Evolutionary conservation across 2,888 invertebrate species (phyloP).

Genomic region (Mesorhabditis spiculigera): DNA sequence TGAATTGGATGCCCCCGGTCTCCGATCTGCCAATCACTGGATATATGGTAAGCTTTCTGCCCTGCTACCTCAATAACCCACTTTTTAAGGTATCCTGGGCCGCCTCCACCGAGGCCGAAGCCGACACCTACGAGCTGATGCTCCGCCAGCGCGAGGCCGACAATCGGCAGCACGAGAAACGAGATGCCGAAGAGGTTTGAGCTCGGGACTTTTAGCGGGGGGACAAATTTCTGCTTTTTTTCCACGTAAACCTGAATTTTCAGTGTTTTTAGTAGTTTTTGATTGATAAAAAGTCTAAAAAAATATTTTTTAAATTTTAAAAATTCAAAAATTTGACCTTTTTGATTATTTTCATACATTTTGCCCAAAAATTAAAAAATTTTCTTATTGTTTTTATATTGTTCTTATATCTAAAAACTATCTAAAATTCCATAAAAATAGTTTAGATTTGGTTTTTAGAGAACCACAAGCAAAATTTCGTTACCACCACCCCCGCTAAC

Average conservation of each 20-base stretch:
- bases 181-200: background rate
- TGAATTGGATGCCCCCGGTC: conserved; percentile 49
- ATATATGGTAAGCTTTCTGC: conserved; percentile 39
- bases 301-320: too few relatives aligned
- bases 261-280: too few relatives aligned
- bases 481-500: background rate
- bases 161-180: background rate
- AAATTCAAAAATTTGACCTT: too few relatives aligned
- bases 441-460: too few relatives aligned
- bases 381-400: background rate
- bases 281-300: too few relatives aligned
- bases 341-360: background rate
- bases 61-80: background rate
- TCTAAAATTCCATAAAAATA: too few relatives aligned
- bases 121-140: conserved; percentile 31
- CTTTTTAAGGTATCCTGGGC: conserved; percentile 35
- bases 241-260: too few relatives aligned
- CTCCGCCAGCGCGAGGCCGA: conserved; percentile 21
- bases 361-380: background rate
- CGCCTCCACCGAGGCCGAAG: conserved; percentile 24
- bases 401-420: too few relatives aligned
- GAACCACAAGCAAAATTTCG: too few relatives aligned
- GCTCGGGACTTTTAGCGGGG: too few relatives aligned
- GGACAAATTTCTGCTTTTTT: too few relatives aligned
- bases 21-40: conserved; percentile 55